phyloP scores from a whole-genome alignment of 2,797 vertebrate species.

The Margarornis squamiger region DNA sequence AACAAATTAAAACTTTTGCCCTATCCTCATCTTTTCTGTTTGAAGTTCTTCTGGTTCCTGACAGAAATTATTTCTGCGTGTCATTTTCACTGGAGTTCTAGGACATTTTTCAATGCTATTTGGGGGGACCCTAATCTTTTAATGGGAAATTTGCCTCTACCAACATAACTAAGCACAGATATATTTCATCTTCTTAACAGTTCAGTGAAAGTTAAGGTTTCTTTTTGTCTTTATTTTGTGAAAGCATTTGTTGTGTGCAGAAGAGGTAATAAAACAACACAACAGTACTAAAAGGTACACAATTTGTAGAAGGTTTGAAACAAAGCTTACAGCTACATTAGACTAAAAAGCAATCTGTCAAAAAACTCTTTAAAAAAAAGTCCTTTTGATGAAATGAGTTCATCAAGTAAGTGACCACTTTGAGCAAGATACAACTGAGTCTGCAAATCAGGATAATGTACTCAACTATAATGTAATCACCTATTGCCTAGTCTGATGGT shows the following conservation, averaged over 20 bases:
- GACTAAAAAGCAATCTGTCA: not conserved
- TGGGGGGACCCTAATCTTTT: not conserved
- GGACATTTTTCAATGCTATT: not conserved
- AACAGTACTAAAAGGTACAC: not conserved
- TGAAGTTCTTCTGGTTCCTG: not conserved
- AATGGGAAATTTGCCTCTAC: not conserved
- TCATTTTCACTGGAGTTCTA: not conserved
- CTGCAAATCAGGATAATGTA: not conserved
- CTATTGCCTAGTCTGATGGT: not conserved
- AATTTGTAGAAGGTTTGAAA: not conserved
- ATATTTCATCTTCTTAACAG: not conserved
- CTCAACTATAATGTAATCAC: not conserved
- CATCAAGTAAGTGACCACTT: not conserved
- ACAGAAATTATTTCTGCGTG: not conserved
- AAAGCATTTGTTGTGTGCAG: not conserved
- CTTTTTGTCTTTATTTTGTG: not conserved
- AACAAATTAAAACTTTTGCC: conserved; percentile 51
- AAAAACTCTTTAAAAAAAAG: not conserved
- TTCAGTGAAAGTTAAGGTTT: not conserved
- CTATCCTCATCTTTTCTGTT: not conserved
- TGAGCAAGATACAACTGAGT: not conserved
- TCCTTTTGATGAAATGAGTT: not conserved
- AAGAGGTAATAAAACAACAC: not conserved
- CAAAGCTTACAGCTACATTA: not conserved
- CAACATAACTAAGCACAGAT: not conserved